phyloP scores from a whole-genome alignment of 1,140 invertebrate genomes.

The Andrena cerasifolii region DNA sequence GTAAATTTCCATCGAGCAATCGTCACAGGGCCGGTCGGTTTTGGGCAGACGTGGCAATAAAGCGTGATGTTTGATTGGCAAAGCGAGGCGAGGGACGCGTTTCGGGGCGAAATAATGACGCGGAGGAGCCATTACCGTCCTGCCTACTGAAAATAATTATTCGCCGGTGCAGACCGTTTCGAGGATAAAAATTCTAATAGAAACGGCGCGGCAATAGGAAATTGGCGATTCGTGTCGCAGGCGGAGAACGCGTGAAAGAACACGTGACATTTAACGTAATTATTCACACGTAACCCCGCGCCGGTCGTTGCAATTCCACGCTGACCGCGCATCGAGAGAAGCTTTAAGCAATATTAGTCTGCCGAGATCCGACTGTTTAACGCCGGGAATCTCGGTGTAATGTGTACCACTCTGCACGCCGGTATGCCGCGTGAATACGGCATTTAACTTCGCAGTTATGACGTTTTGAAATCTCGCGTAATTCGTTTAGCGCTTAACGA shows the following conservation, averaged over 20 bases:
- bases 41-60: too few species aligned
- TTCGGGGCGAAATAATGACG: too few species aligned
- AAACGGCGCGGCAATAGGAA: too few species aligned
- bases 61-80: too few species aligned
- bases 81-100: too few species aligned
- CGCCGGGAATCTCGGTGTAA: conserved; percentile 14
- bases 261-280: neutral
- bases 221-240: neutral
- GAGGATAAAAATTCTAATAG: too few species aligned
- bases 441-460: conserved; percentile 11
- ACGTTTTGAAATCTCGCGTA: conserved; percentile 11
- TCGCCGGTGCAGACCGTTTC: too few species aligned
- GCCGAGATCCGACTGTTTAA: conserved; percentile 22
- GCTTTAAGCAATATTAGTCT: conserved; percentile 28
- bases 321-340: conserved; percentile 9
- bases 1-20: neutral
- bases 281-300: neutral
- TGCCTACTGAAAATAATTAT: too few species aligned
- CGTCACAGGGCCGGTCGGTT: too few species aligned
- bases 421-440: conserved; percentile 24
- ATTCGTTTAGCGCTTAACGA: conserved; percentile 18
- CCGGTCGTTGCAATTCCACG: conserved; percentile 12
- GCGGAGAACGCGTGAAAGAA: neutral
- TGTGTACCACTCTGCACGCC: neutral
- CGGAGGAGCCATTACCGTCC: too few species aligned